Conservation (phyloP, 2,113 vertebrate species). For the Odontophorus gujanensis region DNA sequence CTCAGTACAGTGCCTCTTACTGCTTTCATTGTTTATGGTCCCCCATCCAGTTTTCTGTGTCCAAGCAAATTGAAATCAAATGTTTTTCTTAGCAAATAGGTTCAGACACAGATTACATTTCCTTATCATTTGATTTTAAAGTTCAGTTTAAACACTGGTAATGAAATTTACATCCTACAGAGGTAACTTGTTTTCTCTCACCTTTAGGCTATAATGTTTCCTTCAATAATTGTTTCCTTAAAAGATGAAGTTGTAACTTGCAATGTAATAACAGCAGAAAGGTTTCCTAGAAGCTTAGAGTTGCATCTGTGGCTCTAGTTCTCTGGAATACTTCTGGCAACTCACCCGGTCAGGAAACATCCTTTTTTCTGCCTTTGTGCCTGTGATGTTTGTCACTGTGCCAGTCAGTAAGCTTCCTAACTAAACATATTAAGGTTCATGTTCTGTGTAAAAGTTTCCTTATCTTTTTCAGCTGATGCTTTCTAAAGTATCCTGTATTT, state of each 20-base stretch:
- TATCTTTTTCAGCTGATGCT: background rate
- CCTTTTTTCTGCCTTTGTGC: background rate
- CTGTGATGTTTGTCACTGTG: background rate
- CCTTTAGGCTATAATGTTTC: background rate
- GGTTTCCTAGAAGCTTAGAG: background rate
- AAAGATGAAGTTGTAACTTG: background rate
- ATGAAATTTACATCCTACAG: background rate
- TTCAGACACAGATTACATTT: background rate
- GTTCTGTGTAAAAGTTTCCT: background rate
- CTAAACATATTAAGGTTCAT: background rate
- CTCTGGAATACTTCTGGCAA: background rate
- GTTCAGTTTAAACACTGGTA: background rate
- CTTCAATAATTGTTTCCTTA: background rate
- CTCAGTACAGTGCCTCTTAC: background rate
- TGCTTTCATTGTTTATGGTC: background rate
- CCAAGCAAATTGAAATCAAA: background rate
- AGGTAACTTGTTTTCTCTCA: conserved; percentile 25
- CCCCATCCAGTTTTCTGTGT: background rate
- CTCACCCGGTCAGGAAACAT: background rate
- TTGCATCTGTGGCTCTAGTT: background rate
- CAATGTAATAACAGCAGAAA: background rate
- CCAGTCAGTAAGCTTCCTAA: conserved; percentile 9
- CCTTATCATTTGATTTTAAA: background rate
- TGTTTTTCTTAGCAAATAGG: conserved; percentile 25
- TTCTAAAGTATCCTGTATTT: background rate